Percentiles rank a stretch among this genome's conserved stretches.
Conservation (phyloP, 2,797 vertebrate species). For the Lacerta bilineata region DNA sequence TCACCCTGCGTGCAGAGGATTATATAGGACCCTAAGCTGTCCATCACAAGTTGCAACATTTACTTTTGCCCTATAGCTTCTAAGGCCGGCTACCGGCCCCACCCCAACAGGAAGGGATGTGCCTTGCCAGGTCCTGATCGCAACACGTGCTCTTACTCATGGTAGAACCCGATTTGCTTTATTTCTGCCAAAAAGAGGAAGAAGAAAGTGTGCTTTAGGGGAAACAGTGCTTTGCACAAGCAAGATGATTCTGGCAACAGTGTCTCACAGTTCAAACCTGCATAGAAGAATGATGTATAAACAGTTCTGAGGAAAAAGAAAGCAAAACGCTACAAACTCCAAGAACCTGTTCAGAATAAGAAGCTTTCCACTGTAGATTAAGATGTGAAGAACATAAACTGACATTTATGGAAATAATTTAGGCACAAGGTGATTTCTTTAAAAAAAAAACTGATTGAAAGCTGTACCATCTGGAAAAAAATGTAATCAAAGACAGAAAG, state of each 20-base stretch:
- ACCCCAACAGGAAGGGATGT: too few species aligned
- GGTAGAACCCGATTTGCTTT: too few species aligned
- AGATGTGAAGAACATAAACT: background rate
- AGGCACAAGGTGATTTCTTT: background rate
- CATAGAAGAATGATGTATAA: background rate
- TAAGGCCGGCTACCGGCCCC: too few species aligned
- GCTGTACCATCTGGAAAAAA: background rate
- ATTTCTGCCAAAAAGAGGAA: background rate
- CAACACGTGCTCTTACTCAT: too few species aligned
- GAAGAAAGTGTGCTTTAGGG: background rate
- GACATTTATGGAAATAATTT: background rate
- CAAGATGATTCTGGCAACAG: background rate
- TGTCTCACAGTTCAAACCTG: background rate
- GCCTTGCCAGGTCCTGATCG: too few species aligned
- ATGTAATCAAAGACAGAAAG: background rate
- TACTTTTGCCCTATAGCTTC: too few species aligned
- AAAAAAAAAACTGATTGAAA: background rate
- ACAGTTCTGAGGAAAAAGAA: background rate
- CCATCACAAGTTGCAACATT: too few species aligned
- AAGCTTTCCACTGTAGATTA: background rate
- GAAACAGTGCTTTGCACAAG: background rate
- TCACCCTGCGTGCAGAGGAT: too few species aligned
- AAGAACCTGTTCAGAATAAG: conserved; percentile 1
- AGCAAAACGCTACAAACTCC: background rate
- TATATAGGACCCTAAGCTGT: too few species aligned